Percentiles rank a stretch among this genome's conserved stretches.
Evolutionary conservation across 1,140 invertebrate species (phyloP).

Genomic region (Sitodiplosis mosellana): DNA sequence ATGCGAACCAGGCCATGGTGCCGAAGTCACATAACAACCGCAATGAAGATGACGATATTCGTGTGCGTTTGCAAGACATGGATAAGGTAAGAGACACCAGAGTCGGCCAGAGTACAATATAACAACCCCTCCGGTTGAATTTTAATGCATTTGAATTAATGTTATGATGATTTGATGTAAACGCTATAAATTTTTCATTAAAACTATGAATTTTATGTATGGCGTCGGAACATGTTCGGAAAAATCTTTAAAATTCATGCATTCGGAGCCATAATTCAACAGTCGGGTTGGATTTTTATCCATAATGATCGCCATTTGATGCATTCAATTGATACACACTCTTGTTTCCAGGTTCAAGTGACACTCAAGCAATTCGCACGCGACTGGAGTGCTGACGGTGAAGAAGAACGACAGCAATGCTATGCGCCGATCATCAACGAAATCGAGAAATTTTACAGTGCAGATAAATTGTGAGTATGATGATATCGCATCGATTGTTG

Average conservation of each 20-base stretch:
- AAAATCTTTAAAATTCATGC: too few relatives aligned
- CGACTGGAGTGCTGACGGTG: slow-evolving; percentile 83
- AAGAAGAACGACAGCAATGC: slow-evolving; percentile 63
- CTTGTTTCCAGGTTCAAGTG: slow-evolving; percentile 51
- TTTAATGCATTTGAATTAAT: too few relatives aligned
- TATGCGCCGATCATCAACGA: slow-evolving; percentile 83
- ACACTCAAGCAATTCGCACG: slow-evolving; percentile 88
- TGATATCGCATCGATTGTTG: neutral
- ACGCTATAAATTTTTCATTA: too few relatives aligned
- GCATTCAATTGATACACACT: slow-evolving; percentile 15
- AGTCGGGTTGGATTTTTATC: too few relatives aligned
- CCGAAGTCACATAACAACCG: slow-evolving; percentile 4
- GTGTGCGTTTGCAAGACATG: slow-evolving; percentile 23
- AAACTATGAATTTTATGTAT: too few relatives aligned
- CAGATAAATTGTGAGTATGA: slow-evolving; percentile 21
- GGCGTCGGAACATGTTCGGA: too few relatives aligned
- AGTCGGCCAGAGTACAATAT: too few relatives aligned
- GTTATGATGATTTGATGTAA: too few relatives aligned
- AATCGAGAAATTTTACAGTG: slow-evolving; percentile 54
- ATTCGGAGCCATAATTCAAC: too few relatives aligned
- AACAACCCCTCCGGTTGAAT: too few relatives aligned
- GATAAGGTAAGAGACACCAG: slow-evolving; percentile 10
- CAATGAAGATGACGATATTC: slow-evolving; percentile 12
- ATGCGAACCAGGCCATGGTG: neutral
- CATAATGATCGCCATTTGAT: too few relatives aligned